Evolutionary conservation across 2,888 invertebrate species (phyloP).

Genomic region (Seira musarum): DNA sequence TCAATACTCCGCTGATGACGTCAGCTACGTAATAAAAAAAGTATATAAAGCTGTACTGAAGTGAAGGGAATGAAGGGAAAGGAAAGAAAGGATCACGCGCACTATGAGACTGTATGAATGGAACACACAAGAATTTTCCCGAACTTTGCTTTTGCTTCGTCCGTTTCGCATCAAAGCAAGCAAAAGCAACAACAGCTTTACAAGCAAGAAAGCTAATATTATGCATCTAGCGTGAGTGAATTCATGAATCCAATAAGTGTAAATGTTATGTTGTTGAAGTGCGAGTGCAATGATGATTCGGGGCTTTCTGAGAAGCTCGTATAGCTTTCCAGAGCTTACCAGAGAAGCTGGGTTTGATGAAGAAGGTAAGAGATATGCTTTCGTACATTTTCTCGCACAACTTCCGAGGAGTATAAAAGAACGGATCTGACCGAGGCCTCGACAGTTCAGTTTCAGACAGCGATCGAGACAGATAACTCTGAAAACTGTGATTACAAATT

Average conservation of each 20-base stretch:
- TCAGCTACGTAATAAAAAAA: conserved; percentile 64
- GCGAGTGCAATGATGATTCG: too few relatives aligned
- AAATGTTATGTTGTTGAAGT: too few relatives aligned
- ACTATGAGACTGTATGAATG: background rate
- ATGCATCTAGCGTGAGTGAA: too few relatives aligned
- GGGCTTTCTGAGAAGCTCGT: conserved; percentile 1
- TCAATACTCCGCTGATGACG: too few relatives aligned
- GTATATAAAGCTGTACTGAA: too few relatives aligned
- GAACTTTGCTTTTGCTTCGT: background rate
- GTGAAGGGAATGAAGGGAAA: too few relatives aligned
- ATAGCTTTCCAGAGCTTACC: background rate
- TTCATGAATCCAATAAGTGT: too few relatives aligned
- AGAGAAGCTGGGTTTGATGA: conserved; percentile 1
- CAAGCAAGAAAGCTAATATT: too few relatives aligned
- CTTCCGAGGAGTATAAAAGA: background rate
- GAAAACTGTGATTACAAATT: background rate
- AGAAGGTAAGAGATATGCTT: background rate
- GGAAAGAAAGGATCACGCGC: too few relatives aligned
- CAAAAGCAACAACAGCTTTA: background rate
- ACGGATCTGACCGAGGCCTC: background rate
- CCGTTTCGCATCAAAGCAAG: too few relatives aligned
- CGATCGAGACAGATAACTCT: conserved; percentile 4
- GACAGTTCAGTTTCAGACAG: conserved; percentile 30
- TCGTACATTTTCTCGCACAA: background rate
- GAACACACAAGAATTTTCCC: conserved; percentile 28